Conservation (phyloP, 2,797 vertebrate species). For the Lagorchestes hirsutus region DNA sequence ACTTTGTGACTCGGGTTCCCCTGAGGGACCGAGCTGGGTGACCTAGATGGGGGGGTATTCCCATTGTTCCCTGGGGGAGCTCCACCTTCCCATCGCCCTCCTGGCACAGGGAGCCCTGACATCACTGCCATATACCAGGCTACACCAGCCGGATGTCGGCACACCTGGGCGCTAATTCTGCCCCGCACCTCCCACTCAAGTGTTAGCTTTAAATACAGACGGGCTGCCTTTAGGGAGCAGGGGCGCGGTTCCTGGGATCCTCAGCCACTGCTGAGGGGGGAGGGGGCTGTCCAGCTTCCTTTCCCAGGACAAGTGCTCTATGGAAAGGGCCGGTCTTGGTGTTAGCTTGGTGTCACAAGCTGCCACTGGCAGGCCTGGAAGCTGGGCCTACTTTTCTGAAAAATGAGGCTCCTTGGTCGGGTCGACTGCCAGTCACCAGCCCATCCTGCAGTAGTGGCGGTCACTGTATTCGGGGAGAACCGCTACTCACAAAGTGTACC, state of each 20-base stretch:
- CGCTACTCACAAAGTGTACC: neutral
- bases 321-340: neutral
- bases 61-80: neutral
- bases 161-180: too few species aligned
- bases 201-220: neutral
- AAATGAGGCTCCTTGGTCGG: neutral
- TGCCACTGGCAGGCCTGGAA: neutral
- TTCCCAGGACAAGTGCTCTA: neutral
- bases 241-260: too few species aligned
- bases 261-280: too few species aligned
- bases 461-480: neutral
- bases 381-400: neutral
- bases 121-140: too few species aligned
- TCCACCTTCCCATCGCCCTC: neutral
- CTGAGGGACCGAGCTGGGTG: neutral
- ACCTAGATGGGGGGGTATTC: neutral
- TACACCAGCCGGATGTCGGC: too few species aligned
- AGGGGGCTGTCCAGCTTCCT: neutral
- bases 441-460: too few species aligned
- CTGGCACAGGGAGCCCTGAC: neutral
- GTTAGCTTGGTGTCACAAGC: neutral
- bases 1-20: neutral
- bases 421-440: neutral
- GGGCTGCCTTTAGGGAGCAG: neutral
- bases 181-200: too few species aligned